Evolutionary conservation across 1,140 invertebrate species (phyloP).

Genomic region (Listronotus bonariensis): DNA sequence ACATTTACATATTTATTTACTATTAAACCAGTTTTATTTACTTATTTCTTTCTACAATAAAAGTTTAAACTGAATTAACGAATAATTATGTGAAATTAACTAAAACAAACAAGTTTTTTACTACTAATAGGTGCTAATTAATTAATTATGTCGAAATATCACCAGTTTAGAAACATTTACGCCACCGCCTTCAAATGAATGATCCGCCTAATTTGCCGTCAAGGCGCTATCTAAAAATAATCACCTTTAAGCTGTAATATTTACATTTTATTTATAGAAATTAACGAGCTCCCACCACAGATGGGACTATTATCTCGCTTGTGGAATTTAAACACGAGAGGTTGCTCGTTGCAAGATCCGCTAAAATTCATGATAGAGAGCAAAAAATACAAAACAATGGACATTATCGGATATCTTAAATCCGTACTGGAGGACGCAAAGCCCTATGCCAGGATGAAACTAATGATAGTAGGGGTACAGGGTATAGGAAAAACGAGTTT

Average conservation of each 20-base stretch:
- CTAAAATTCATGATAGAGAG: slow-evolving; percentile 90
- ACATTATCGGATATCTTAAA: slow-evolving; percentile 94
- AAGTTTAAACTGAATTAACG: too few species aligned
- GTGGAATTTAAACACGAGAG: slow-evolving; percentile 94
- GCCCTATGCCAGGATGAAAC: slow-evolving; percentile 93
- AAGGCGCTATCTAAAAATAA: slow-evolving; percentile 3
- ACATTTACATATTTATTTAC: too few species aligned
- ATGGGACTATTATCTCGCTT: slow-evolving; percentile 91
- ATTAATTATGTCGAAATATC: too few species aligned
- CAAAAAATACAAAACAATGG: slow-evolving; percentile 94
- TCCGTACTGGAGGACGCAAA: slow-evolving; percentile 87
- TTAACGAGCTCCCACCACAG: slow-evolving; percentile 88
- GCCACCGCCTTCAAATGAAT: too few species aligned
- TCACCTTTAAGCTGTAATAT: slow-evolving; percentile 1
- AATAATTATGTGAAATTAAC: too few species aligned
- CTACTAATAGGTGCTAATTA: too few species aligned
- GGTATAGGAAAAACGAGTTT: slow-evolving; percentile 94
- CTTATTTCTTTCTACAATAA: too few species aligned
- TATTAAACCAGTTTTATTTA: too few species aligned
- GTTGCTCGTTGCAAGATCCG: slow-evolving; percentile 87
- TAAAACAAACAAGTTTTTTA: too few species aligned
- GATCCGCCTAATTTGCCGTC: too few species aligned
- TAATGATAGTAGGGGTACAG: slow-evolving; percentile 96
- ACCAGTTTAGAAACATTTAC: too few species aligned
- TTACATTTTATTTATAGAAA: slow-evolving; percentile 60